Evolutionary conservation across 2,888 invertebrate genomes (phyloP).

Genomic region (Drosophila pseudotalamancana): DNA sequence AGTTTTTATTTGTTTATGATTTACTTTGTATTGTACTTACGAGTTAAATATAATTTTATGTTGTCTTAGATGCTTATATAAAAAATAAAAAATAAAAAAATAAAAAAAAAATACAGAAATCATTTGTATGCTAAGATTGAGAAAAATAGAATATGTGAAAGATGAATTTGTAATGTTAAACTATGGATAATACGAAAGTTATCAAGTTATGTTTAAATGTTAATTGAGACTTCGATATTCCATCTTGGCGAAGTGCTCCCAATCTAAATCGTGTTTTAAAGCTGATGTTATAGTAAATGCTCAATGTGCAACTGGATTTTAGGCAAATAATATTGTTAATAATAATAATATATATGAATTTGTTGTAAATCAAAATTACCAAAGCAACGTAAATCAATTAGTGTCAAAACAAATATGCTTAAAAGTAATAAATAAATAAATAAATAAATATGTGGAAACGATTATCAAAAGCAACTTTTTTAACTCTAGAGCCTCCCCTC

Average conservation of each 20-base stretch:
- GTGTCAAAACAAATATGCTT: conserved; percentile 68
- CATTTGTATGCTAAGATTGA: neutral
- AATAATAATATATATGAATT: conserved; percentile 45
- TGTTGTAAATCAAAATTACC: conserved; percentile 73
- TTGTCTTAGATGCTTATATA: conserved; percentile 30
- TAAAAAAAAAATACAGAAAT: neutral
- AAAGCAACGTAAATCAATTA: conserved; percentile 70
- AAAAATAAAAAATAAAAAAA: conserved; percentile 5
- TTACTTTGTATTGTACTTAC: conserved; percentile 61
- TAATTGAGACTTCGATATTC: conserved; percentile 37
- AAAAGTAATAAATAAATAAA: conserved; percentile 25
- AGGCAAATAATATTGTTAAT: conserved; percentile 37
- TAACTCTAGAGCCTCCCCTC: neutral
- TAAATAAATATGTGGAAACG: conserved; percentile 22
- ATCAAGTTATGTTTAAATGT: conserved; percentile 32
- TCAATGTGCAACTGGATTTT: conserved; percentile 36
- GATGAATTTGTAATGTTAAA: conserved; percentile 22
- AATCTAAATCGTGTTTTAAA: conserved; percentile 43
- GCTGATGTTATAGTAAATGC: conserved; percentile 39
- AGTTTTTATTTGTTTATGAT: conserved; percentile 25
- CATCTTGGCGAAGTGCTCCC: conserved; percentile 22
- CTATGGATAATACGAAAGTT: conserved; percentile 13
- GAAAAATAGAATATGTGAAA: conserved; percentile 2
- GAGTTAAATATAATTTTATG: conserved; percentile 21
- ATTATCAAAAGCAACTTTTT: neutral